Conservation (phyloP, 2,797 vertebrate species). For the Babyrousa celebensis region DNA sequence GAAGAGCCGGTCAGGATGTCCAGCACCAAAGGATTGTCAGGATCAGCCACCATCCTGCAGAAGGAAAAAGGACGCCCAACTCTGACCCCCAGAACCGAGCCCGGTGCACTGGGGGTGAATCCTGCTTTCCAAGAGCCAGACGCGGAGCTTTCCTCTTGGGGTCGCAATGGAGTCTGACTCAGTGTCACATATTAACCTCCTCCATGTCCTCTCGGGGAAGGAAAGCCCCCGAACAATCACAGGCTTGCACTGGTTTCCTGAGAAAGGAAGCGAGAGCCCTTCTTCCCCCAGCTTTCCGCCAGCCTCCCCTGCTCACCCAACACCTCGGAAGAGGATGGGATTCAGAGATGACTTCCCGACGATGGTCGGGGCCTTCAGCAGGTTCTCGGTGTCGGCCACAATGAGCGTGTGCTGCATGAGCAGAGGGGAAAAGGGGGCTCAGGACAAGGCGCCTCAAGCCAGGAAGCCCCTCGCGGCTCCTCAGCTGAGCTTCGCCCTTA, state of each 20-base stretch:
- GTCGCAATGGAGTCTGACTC: background rate
- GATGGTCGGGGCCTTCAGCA: constrained; percentile 98
- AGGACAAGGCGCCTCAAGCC: background rate
- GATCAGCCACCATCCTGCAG: constrained; percentile 98
- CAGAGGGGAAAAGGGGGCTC: background rate
- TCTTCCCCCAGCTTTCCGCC: background rate
- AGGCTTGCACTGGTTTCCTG: background rate
- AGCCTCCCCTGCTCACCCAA: constrained; percentile 92
- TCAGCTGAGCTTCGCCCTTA: background rate
- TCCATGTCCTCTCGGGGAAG: background rate
- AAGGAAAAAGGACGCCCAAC: background rate
- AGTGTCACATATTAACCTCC: background rate
- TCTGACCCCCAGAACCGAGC: background rate
- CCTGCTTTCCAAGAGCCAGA: background rate
- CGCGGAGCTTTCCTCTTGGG: background rate
- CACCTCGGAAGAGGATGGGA: constrained; percentile 97
- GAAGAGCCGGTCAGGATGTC: constrained; percentile 99
- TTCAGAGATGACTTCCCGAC: constrained; percentile 95
- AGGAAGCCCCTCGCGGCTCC: background rate
- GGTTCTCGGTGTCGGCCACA: constrained; percentile 96
- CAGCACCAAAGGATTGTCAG: constrained; percentile 97
- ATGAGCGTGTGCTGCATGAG: constrained; percentile 95
- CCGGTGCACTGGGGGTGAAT: background rate
- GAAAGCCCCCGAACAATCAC: background rate
- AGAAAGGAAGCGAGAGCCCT: background rate